These are phyloP conservation scores for Chionomys nivalis DNA, from an alignment of 2,113 vertebrate genomes.

Conservation along the genomic window DNA sequence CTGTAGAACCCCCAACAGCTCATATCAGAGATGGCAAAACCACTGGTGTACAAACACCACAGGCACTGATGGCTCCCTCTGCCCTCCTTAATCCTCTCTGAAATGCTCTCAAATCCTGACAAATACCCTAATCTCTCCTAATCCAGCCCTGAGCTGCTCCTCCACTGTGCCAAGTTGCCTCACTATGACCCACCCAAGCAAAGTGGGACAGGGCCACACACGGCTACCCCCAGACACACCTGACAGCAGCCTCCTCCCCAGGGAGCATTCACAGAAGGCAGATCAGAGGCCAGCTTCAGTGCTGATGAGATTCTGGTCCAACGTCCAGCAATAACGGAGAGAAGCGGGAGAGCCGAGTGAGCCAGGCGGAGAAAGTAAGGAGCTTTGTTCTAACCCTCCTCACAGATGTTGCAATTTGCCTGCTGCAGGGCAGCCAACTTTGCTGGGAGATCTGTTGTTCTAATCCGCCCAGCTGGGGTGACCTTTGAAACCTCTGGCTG, in stretches of 20 bases:
- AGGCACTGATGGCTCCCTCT: slow-evolving; percentile 27
- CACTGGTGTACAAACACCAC: neutral
- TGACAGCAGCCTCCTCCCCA: slow-evolving; percentile 59
- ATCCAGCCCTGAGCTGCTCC: slow-evolving; percentile 60
- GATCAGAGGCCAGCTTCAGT: slow-evolving; percentile 50
- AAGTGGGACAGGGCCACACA: neutral
- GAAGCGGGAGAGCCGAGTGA: neutral
- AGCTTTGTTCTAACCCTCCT: slow-evolving; percentile 72
- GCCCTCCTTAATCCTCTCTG: slow-evolving; percentile 78
- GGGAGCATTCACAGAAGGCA: slow-evolving; percentile 58
- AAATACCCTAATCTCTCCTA: slow-evolving; percentile 83
- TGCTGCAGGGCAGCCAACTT: slow-evolving; percentile 70
- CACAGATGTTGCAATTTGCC: slow-evolving; percentile 75
- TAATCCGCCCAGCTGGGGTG: slow-evolving; percentile 73
- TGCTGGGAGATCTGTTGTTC: slow-evolving; percentile 75
- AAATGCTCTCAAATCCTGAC: slow-evolving; percentile 81
- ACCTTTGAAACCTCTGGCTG: slow-evolving; percentile 76
- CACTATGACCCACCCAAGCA: neutral
- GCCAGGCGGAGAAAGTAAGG: slow-evolving; percentile 69
- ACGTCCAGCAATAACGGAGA: slow-evolving; percentile 54
- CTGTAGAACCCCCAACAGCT: neutral
- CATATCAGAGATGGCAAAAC: neutral
- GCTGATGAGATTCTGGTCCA: slow-evolving; percentile 74
- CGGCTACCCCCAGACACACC: slow-evolving; percentile 47
- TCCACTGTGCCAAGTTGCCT: neutral